These are phyloP conservation scores for Mylabris sibirica DNA, from an alignment of 2,888 invertebrate genomes.

Conservation along the genomic window DNA sequence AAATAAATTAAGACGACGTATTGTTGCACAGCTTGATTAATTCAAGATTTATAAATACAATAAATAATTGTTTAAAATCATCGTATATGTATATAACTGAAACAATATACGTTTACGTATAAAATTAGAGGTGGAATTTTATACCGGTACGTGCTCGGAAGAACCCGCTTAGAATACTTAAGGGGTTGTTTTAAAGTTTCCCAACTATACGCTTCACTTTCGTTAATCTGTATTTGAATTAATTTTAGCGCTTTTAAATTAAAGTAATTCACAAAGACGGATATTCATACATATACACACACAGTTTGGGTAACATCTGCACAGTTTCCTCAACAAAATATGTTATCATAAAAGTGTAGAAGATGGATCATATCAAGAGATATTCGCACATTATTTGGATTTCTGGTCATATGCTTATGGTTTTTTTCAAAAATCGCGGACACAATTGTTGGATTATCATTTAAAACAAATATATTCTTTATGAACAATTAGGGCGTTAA, in stretches of 20 bases:
- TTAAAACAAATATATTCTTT: background rate
- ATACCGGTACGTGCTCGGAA: background rate
- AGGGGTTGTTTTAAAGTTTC: background rate
- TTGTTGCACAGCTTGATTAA: background rate
- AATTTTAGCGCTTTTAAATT: background rate
- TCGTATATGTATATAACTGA: background rate
- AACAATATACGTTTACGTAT: background rate
- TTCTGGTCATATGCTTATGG: no score
- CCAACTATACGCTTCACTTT: background rate
- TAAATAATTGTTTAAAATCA: background rate
- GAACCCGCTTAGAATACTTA: background rate
- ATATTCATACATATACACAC: background rate
- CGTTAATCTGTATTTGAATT: background rate
- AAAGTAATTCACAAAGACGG: background rate
- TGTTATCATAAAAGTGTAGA: background rate
- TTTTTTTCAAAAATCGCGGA: no score
- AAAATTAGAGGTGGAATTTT: background rate
- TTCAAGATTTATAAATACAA: conserved; percentile 2
- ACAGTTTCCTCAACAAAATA: background rate
- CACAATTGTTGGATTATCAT: background rate
- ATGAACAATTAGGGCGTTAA: background rate
- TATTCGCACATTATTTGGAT: background rate
- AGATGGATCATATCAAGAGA: background rate
- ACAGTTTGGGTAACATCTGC: conserved; percentile 2
- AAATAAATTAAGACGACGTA: conserved; percentile 22